A percentile compares a stretch with the other conserved stretches of the same genome.
Evolutionary conservation across 2,888 invertebrate species (phyloP).

Genomic region (Stenotaenia linearis): DNA sequence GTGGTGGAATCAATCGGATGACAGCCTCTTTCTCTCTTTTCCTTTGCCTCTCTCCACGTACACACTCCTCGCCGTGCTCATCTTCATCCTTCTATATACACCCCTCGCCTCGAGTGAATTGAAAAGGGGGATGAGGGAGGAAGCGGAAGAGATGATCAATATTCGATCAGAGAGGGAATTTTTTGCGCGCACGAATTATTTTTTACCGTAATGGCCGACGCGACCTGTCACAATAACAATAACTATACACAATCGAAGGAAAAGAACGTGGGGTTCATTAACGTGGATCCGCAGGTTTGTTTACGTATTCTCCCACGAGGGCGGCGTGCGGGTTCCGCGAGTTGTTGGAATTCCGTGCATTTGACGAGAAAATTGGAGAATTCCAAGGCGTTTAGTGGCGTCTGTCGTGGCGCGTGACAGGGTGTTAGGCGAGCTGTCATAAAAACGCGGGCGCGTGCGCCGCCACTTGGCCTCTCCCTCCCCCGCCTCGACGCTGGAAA

Average conservation of each 20-base stretch:
- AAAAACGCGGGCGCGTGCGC: background rate
- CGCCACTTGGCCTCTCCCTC: background rate
- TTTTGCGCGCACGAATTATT: too few relatives aligned
- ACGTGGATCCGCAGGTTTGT: too few relatives aligned
- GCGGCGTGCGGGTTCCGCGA: background rate
- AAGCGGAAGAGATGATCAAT: background rate
- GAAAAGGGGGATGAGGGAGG: background rate
- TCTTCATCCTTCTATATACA: background rate
- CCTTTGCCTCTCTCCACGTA: background rate
- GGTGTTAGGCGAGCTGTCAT: background rate
- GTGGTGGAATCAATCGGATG: background rate
- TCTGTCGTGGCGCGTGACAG: background rate
- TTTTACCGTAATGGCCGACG: too few relatives aligned
- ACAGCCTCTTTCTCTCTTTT: background rate
- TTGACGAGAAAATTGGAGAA: background rate
- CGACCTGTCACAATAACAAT: too few relatives aligned
- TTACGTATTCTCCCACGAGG: background rate
- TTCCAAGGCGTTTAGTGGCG: background rate
- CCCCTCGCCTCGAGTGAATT: background rate
- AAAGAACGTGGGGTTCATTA: too few relatives aligned
- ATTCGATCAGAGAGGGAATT: background rate
- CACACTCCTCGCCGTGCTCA: background rate
- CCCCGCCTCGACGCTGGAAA: background rate
- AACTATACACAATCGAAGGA: too few relatives aligned
- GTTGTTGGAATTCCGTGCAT: background rate